These are phyloP conservation scores for Ovibos moschatus DNA, from an alignment of 2,113 vertebrate genomes.

Conservation along the genomic window DNA sequence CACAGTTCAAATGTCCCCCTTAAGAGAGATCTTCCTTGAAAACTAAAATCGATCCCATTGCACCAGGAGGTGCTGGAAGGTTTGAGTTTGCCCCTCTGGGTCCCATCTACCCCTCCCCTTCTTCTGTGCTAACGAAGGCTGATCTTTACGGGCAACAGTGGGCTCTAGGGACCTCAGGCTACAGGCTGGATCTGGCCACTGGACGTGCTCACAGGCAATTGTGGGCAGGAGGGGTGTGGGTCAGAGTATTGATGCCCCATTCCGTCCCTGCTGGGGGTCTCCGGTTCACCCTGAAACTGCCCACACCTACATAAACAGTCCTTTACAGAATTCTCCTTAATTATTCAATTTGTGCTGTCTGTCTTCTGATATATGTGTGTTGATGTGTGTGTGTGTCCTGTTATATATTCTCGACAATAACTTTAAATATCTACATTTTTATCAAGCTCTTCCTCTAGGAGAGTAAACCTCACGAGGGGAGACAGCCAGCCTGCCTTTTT, in stretches of 20 bases:
- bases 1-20: background rate
- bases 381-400: background rate
- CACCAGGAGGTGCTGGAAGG: background rate
- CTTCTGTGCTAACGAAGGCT: background rate
- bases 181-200: background rate
- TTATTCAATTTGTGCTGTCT: background rate
- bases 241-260: background rate
- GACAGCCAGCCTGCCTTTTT: background rate
- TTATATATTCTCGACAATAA: background rate
- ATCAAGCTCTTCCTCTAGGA: background rate
- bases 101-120: background rate
- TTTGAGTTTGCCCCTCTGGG: background rate
- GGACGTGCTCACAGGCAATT: fast-evolving
- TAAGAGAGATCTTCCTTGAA: background rate
- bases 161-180: background rate
- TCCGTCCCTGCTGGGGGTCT: background rate
- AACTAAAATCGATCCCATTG: background rate
- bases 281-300: background rate
- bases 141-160: background rate
- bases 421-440: background rate
- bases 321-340: background rate
- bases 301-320: background rate
- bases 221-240: background rate
- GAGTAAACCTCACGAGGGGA: background rate
- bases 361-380: background rate